Percentiles rank a stretch among this genome's conserved stretches.
Evolutionary conservation across 1,140 invertebrate species (phyloP).

Genomic region (Maniola jurtina): DNA sequence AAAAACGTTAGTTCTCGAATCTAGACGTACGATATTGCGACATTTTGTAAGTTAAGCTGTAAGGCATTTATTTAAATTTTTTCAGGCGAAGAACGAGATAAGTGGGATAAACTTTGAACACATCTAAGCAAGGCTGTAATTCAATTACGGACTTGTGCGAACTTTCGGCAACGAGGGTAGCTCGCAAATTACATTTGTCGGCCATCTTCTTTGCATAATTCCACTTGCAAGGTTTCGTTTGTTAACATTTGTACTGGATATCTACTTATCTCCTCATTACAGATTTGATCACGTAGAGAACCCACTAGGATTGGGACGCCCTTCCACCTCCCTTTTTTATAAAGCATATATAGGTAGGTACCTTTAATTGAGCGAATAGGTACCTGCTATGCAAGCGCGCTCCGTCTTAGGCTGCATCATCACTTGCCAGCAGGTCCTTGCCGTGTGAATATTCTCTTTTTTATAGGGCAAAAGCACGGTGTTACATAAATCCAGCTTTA

Average conservation of each 20-base stretch:
- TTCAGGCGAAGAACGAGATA: background rate
- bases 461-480: no score
- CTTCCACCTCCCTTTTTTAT: no score
- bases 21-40: no score
- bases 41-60: no score
- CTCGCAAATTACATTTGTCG: slow-evolving; percentile 25
- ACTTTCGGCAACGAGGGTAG: background rate
- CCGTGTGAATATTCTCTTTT: no score
- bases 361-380: no score
- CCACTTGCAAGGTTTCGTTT: background rate
- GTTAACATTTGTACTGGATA: slow-evolving; percentile 1
- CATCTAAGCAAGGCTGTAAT: background rate
- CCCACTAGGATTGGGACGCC: no score
- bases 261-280: background rate
- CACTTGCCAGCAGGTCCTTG: no score
- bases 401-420: no score
- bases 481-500: background rate
- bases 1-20: no score
- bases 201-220: slow-evolving; percentile 27
- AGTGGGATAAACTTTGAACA: slow-evolving; percentile 1
- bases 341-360: no score
- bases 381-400: no score
- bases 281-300: background rate
- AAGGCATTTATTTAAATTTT: background rate
- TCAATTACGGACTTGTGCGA: background rate